Evolutionary conservation across 1,140 invertebrate species (phyloP).

Genomic region (Alviniconcha marisindica): DNA sequence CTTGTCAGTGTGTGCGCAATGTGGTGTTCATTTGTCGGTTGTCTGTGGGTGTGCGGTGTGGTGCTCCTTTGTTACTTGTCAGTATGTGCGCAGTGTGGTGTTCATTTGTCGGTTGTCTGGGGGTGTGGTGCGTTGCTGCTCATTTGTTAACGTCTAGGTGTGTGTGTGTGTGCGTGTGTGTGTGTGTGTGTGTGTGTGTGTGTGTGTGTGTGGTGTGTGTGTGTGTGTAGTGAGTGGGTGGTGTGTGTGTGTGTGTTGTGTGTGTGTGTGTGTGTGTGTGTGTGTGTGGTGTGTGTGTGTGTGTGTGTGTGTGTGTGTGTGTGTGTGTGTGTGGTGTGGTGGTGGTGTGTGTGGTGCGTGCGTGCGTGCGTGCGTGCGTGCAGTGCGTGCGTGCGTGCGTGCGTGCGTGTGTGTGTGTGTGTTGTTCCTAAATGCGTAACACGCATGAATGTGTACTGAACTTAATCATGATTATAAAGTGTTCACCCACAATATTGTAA

Average conservation of each 20-base stretch:
- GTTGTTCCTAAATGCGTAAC: not conserved
- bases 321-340: not conserved
- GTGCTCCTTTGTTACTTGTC: not conserved
- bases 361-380: too few species aligned
- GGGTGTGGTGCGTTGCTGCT: not conserved
- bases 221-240: constrained; percentile 20
- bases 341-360: too few species aligned
- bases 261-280: constrained; percentile 26
- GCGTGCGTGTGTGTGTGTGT: too few species aligned
- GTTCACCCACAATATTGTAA: too few species aligned
- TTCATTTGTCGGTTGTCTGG: not conserved
- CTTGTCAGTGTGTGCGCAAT: not conserved
- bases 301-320: not conserved
- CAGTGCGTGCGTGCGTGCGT: too few species aligned
- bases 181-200: not conserved
- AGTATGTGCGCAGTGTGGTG: not conserved
- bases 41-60: not conserved
- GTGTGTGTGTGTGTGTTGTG: constrained; percentile 23
- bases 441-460: too few species aligned
- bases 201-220: constrained; percentile 2
- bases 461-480: too few species aligned
- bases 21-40: not conserved
- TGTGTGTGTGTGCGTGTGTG: not conserved
- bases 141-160: not conserved
- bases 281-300: constrained; percentile 26